These are phyloP conservation scores for Aporophyla lueneburgensis DNA, from an alignment of 2,888 invertebrate species.

Conservation along the genomic window DNA sequence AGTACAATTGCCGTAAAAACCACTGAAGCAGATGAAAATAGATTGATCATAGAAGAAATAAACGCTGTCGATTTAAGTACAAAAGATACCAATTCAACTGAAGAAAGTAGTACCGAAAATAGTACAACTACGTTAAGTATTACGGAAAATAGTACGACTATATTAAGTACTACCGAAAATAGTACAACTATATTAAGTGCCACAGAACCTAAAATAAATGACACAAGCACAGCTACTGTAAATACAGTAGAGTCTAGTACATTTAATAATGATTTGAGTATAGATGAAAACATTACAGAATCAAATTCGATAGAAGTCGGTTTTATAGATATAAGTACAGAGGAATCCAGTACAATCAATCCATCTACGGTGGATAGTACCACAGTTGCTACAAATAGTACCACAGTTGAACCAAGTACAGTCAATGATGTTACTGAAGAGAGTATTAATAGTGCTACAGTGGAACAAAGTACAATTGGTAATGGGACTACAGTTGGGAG, in stretches of 20 bases:
- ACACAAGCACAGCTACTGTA: constrained; percentile 9
- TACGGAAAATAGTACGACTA: background rate
- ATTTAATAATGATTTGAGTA: constrained; percentile 2
- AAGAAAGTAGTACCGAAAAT: constrained; percentile 19
- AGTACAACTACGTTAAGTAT: background rate
- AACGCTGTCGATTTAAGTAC: constrained; percentile 1
- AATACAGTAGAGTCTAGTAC: constrained; percentile 26
- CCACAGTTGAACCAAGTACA: background rate
- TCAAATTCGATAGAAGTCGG: constrained; percentile 18
- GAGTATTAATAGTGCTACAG: constrained; percentile 14
- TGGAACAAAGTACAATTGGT: background rate
- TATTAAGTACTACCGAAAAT: constrained; percentile 16
- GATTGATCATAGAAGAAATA: constrained; percentile 18
- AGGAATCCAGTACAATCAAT: constrained; percentile 29
- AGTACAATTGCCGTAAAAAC: constrained; percentile 4
- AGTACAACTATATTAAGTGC: background rate
- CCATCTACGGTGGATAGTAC: constrained; percentile 1
- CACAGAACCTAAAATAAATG: constrained; percentile 8
- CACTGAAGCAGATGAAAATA: background rate
- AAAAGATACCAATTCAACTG: constrained; percentile 6
- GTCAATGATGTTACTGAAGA: constrained; percentile 23
- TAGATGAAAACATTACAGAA: background rate
- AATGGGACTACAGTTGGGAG: background rate
- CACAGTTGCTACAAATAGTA: constrained; percentile 19
- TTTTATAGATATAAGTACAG: constrained; percentile 15